Evolutionary conservation across 2,797 vertebrate genomes (phyloP).

Genomic region (Harpagifer antarcticus): DNA sequence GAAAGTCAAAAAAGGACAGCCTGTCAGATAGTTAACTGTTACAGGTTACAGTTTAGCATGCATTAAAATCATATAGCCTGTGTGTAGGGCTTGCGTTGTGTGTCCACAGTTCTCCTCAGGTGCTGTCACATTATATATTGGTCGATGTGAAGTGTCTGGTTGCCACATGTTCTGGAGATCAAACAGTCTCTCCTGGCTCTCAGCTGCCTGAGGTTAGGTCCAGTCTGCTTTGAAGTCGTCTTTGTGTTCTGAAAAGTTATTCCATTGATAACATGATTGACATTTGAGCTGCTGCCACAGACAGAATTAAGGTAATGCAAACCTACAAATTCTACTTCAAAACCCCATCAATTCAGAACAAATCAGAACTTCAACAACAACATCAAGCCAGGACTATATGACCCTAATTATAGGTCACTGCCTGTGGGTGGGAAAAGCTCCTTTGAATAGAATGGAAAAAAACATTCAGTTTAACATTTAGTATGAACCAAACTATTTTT

Average conservation of each 20-base stretch:
- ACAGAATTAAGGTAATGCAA: slow-evolving; percentile 68
- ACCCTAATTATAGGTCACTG: slow-evolving; percentile 23
- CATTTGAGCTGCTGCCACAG: slow-evolving; percentile 38
- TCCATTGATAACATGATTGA: slow-evolving; percentile 57
- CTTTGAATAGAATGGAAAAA: neutral
- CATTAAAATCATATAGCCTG: slow-evolving; percentile 7
- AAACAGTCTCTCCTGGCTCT: slow-evolving; percentile 47
- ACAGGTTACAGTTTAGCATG: neutral
- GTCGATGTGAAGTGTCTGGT: slow-evolving; percentile 58
- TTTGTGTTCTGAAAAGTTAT: slow-evolving; percentile 63
- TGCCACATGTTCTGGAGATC: slow-evolving; percentile 51
- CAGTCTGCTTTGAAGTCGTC: slow-evolving; percentile 63
- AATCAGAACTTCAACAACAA: slow-evolving; percentile 26
- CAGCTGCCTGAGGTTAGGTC: slow-evolving; percentile 46
- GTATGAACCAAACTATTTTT: neutral
- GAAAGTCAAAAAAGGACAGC: neutral
- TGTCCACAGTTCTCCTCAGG: slow-evolving; percentile 26
- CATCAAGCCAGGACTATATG: neutral
- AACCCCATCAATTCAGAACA: slow-evolving; percentile 38
- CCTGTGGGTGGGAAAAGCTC: neutral
- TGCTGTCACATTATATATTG: slow-evolving; percentile 43
- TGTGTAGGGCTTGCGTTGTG: slow-evolving; percentile 17
- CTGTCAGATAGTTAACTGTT: neutral
- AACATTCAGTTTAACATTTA: neutral
- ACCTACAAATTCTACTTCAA: slow-evolving; percentile 49